These are phyloP conservation scores for Sarcophaga bullata DNA, from an alignment of 1,140 invertebrate genomes.

Conservation along the genomic window DNA sequence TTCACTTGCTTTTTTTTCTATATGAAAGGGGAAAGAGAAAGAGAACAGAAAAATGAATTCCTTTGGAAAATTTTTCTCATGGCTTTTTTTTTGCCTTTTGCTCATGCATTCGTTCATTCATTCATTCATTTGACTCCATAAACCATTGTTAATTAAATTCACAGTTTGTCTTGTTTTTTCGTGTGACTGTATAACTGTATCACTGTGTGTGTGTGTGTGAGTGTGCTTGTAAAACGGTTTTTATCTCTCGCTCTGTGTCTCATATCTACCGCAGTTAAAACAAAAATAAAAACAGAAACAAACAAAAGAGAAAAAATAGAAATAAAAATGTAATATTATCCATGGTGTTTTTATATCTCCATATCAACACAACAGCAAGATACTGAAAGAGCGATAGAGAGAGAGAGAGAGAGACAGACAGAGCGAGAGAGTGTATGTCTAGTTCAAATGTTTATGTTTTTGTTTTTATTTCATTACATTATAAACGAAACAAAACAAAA, in stretches of 20 bases:
- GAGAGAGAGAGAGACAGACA: no score
- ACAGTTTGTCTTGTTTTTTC: not conserved
- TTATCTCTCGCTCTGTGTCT: not conserved
- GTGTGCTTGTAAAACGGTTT: not conserved
- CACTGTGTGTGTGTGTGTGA: no score
- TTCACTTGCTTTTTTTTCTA: no score
- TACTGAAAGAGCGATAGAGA: no score
- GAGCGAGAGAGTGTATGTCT: not conserved
- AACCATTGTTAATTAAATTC: slow-evolving; percentile 22
- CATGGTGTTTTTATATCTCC: no score
- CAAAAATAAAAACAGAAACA: no score
- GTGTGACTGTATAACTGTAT: not conserved
- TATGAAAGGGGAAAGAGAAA: no score
- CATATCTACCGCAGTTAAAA: slow-evolving; percentile 3
- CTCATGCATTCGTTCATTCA: not conserved
- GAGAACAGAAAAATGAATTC: not conserved
- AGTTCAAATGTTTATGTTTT: slow-evolving; percentile 3
- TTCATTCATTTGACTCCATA: slow-evolving; percentile 5
- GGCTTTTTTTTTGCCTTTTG: not conserved
- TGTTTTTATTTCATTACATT: not conserved
- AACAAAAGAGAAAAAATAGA: no score
- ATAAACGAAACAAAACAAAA: not conserved
- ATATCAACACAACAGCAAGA: no score
- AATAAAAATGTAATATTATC: no score
- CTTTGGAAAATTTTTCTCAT: not conserved